phyloP scores from a whole-genome alignment of 2,113 vertebrate genomes.

The Oreamnos americanus region DNA sequence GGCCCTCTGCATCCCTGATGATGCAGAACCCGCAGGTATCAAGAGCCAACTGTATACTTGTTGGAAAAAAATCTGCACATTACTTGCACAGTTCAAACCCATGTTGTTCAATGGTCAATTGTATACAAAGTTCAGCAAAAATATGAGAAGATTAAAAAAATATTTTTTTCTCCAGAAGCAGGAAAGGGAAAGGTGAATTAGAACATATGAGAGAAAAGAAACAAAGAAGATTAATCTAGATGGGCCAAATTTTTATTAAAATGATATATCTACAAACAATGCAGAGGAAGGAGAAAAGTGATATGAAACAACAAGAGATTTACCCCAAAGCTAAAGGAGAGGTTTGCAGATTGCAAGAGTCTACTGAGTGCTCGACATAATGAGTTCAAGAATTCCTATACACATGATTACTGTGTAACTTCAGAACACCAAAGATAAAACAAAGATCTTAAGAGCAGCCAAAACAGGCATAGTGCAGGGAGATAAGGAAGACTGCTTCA shows the following conservation, averaged over 20 bases:
- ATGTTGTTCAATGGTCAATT: not conserved
- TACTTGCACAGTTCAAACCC: not conserved
- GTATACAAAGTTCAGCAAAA: not conserved
- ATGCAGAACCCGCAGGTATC: not conserved
- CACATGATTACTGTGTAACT: not conserved
- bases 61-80: not conserved
- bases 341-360: not conserved
- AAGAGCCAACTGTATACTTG: not conserved
- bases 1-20: not conserved
- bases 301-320: not conserved
- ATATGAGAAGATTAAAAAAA: not conserved
- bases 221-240: not conserved
- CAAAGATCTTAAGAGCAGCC: not conserved
- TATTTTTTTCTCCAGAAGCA: not conserved
- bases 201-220: not conserved
- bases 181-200: not conserved
- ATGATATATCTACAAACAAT: not conserved
- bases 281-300: not conserved
- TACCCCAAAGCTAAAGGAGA: not conserved
- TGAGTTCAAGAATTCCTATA: not conserved
- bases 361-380: not conserved
- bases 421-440: not conserved
- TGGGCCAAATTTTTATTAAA: not conserved
- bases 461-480: not conserved
- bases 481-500: not conserved